Percentiles rank a stretch among this genome's conserved stretches.
Conservation (phyloP, 2,888 invertebrate species). For the Drosophila infuscata region DNA sequence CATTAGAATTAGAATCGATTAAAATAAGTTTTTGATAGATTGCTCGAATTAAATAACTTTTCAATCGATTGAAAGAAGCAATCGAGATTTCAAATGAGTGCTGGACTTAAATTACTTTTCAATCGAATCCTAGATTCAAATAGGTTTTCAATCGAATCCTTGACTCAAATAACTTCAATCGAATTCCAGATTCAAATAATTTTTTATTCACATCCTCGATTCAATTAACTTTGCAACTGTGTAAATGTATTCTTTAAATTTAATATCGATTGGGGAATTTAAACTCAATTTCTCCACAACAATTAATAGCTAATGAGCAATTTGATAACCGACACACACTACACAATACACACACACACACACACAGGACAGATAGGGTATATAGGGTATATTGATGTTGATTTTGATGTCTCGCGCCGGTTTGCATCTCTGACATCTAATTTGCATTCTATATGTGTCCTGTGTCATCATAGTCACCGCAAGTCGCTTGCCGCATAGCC, state of each 20-base stretch:
- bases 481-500: conserved; percentile 53
- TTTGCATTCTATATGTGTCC: conserved; percentile 63
- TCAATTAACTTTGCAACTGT: not conserved
- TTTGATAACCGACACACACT: not conserved
- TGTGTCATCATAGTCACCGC: conserved; percentile 71
- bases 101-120: not conserved
- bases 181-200: not conserved
- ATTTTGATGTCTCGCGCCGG: conserved; percentile 18
- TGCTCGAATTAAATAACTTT: not conserved
- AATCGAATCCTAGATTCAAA: not conserved
- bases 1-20: not conserved
- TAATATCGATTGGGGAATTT: not conserved
- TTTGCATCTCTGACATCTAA: conserved; percentile 71
- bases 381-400: not conserved
- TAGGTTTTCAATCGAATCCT: not conserved
- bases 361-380: not conserved
- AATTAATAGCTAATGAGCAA: not conserved
- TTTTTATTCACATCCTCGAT: not conserved
- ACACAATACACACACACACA: not conserved
- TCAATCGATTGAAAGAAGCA: not conserved
- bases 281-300: not conserved
- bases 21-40: not conserved
- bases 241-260: not conserved
- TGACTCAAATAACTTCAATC: not conserved
- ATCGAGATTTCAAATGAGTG: not conserved